Conservation (phyloP, 2,113 vertebrate species). For the Euleptes europaea region DNA sequence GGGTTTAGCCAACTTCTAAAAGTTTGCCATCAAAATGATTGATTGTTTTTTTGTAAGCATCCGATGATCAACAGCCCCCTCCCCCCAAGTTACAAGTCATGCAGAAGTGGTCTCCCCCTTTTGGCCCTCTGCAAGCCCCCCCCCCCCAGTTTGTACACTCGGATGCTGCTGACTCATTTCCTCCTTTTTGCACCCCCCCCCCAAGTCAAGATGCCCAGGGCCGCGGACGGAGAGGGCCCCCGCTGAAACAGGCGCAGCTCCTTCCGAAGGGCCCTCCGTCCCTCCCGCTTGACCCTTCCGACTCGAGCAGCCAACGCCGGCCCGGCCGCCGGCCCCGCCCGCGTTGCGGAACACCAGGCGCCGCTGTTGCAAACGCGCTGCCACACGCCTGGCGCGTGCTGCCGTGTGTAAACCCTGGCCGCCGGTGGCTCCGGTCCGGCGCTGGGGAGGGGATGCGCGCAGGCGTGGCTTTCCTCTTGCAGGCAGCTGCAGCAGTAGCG, state of each 20-base stretch:
- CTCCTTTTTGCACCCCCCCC: conserved; percentile 43
- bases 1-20: conserved; percentile 43
- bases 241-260: conserved; percentile 20
- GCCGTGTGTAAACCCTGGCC: neutral
- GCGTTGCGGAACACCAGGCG: neutral
- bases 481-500: neutral
- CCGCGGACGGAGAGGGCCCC: conserved; percentile 36
- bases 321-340: neutral
- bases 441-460: neutral
- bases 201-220: conserved; percentile 41
- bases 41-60: conserved; percentile 37
- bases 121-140: conserved; percentile 53
- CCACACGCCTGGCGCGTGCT: neutral
- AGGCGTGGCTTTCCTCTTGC: neutral
- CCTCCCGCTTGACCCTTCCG: neutral
- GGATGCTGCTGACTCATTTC: conserved; percentile 68
- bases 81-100: conserved; percentile 35
- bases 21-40: conserved; percentile 65
- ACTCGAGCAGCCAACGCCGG: neutral
- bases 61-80: too few relatives aligned
- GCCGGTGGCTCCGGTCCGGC: neutral
- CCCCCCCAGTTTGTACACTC: conserved; percentile 51
- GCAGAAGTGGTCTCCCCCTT: conserved; percentile 57
- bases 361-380: neutral
- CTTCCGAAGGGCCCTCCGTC: neutral